Evolutionary conservation across 1,140 invertebrate genomes (phyloP).

Genomic region (Orussus abietinus): DNA sequence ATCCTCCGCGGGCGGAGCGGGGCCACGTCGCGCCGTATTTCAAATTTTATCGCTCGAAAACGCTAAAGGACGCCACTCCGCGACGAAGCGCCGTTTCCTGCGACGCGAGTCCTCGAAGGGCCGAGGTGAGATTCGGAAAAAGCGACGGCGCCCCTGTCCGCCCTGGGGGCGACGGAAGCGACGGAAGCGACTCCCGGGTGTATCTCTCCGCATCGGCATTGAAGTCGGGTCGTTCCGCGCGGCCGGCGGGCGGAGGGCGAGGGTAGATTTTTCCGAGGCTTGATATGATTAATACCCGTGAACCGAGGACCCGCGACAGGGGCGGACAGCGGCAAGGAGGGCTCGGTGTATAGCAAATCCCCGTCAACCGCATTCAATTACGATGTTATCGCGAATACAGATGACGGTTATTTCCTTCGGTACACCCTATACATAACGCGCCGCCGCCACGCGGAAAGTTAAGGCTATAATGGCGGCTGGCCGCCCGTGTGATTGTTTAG

Average conservation of each 20-base stretch:
- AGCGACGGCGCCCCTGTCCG: too few relatives aligned
- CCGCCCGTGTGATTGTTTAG: constrained; percentile 51
- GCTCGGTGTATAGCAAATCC: constrained; percentile 47
- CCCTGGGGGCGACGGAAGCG: too few relatives aligned
- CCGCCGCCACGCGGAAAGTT: constrained; percentile 39
- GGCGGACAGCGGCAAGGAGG: constrained; percentile 20
- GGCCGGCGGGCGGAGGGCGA: constrained; percentile 8
- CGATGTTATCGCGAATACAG: constrained; percentile 59
- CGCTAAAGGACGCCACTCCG: constrained; percentile 23
- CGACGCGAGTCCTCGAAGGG: too few relatives aligned
- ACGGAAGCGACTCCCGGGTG: constrained; percentile 16
- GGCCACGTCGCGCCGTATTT: constrained; percentile 39
- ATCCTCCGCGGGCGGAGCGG: constrained; percentile 34
- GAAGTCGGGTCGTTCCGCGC: constrained; percentile 9
- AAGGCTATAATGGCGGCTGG: constrained; percentile 41
- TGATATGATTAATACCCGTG: constrained; percentile 49
- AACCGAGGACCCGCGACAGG: constrained; percentile 4
- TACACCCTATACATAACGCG: constrained; percentile 54
- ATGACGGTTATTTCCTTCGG: constrained; percentile 59
- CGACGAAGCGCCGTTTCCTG: constrained; percentile 18
- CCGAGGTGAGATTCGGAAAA: too few relatives aligned
- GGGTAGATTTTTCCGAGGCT: constrained; percentile 46
- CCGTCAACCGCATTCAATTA: constrained; percentile 59
- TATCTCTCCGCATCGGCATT: constrained; percentile 37
- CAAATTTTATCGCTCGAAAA: constrained; percentile 49